Evolutionary conservation across 2,797 vertebrate genomes (phyloP).

Genomic region (Notolepis coatsorum): DNA sequence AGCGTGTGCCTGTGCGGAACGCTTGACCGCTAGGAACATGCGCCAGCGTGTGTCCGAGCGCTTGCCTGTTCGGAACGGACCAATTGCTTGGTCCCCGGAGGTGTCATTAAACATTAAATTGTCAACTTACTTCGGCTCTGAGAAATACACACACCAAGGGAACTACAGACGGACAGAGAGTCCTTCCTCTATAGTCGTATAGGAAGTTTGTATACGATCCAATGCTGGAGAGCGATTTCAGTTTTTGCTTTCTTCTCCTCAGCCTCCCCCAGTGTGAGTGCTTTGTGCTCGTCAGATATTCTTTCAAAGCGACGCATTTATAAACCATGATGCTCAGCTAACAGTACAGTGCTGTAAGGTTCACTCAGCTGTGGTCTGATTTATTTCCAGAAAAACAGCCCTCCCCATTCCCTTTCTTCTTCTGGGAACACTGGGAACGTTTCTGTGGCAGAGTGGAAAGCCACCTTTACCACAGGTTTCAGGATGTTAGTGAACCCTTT

Average conservation of each 20-base stretch:
- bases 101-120: no score
- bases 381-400: conserved; percentile 32
- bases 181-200: background rate
- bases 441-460: conserved; percentile 18
- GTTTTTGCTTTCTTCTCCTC: conserved; percentile 20
- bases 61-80: background rate
- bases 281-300: conserved; percentile 50
- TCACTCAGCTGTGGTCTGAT: conserved; percentile 36
- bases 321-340: conserved; percentile 51
- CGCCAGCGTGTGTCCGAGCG: conserved; percentile 13
- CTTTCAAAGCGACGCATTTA: conserved; percentile 54
- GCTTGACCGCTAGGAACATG: no score
- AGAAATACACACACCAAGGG: no score
- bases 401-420: conserved; percentile 8
- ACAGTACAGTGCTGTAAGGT: conserved; percentile 22
- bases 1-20: no score
- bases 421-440: conserved; percentile 17
- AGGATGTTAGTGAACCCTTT: no score
- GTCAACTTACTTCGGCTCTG: no score
- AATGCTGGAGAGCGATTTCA: conserved; percentile 2
- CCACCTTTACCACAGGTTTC: conserved; percentile 27
- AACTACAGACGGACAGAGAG: no score
- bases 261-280: conserved; percentile 27
- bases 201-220: conserved; percentile 5
- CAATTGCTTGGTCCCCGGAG: no score